Evolutionary conservation across 2,888 invertebrate species (phyloP).

Genomic region (Drosophila paracracens): DNA sequence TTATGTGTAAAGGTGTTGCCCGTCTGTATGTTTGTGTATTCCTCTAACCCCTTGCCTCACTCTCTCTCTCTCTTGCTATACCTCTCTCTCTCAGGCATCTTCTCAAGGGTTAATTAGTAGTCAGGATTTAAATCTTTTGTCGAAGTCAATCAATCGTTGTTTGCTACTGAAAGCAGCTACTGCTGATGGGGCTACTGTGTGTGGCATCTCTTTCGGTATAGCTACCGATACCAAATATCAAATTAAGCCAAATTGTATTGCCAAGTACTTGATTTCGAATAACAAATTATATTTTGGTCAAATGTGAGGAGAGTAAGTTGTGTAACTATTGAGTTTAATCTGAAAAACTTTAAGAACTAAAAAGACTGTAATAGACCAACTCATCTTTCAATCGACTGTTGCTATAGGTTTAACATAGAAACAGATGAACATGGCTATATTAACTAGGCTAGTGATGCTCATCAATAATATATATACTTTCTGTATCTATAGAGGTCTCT

Average conservation of each 20-base stretch:
- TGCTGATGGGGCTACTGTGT: conserved; percentile 1
- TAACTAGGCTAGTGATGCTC: neutral
- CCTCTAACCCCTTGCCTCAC: neutral
- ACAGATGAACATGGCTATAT: neutral
- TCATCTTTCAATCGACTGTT: neutral
- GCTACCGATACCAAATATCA: neutral
- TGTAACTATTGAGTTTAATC: too few species aligned
- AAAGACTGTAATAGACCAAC: neutral
- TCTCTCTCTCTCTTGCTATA: neutral
- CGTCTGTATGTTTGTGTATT: conserved; percentile 8
- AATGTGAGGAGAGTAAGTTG: too few species aligned
- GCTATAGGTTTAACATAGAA: neutral
- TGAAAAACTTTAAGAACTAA: neutral
- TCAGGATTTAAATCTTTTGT: conserved; percentile 45
- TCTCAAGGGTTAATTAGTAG: conserved; percentile 59
- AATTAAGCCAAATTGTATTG: neutral
- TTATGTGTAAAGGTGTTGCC: conserved; percentile 77
- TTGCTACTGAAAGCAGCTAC: conserved; percentile 27
- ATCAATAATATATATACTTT: neutral
- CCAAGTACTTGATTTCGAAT: neutral
- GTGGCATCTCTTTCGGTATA: neutral
- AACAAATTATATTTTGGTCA: too few species aligned
- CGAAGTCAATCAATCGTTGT: conserved; percentile 37
- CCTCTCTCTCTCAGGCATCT: conserved; percentile 4
- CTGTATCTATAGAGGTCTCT: neutral